These are phyloP conservation scores for Scartelaos histophorus DNA, from an alignment of 2,113 vertebrate species.

Conservation along the genomic window DNA sequence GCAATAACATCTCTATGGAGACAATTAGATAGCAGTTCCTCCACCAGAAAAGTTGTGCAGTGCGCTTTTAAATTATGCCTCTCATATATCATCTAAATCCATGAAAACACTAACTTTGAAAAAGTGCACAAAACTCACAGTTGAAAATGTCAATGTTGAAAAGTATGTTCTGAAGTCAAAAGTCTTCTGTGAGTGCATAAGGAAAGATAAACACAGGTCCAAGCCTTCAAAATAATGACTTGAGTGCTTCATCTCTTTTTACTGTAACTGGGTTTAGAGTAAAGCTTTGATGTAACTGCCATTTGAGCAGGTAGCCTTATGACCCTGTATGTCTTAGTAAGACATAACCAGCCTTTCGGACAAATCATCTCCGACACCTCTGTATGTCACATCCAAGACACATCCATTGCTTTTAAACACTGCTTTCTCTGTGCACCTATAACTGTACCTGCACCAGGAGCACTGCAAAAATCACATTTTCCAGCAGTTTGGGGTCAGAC, in stretches of 20 bases:
- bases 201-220: constrained; percentile 32
- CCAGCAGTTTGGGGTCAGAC: constrained; percentile 37
- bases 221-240: constrained; percentile 1
- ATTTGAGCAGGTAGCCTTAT: constrained; percentile 41
- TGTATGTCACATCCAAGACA: background rate
- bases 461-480: constrained; percentile 47
- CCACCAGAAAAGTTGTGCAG: no score
- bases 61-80: no score
- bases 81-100: no score
- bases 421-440: constrained; percentile 23
- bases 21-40: no score
- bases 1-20: no score
- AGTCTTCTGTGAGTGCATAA: background rate
- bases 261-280: constrained; percentile 1
- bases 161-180: no score
- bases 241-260: background rate
- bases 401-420: constrained; percentile 36
- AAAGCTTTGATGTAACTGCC: constrained; percentile 17
- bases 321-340: constrained; percentile 37
- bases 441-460: constrained; percentile 34
- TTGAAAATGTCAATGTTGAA: no score
- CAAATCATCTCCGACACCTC: background rate
- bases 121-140: no score
- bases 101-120: no score
- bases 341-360: background rate